Conservation (phyloP, 2,113 vertebrate species). For the Planiliza haematocheilus region DNA sequence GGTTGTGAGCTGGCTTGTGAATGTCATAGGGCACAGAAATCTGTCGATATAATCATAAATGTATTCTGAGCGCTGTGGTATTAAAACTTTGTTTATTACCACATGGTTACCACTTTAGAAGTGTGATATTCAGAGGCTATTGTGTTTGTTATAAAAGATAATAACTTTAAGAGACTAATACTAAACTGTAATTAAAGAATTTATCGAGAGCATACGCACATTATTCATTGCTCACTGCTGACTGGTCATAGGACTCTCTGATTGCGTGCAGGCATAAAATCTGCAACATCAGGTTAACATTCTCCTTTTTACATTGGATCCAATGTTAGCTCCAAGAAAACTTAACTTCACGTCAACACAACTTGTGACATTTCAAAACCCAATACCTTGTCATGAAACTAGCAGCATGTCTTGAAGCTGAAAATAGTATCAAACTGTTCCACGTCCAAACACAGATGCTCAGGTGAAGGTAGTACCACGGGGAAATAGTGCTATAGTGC, state of each 20-base stretch:
- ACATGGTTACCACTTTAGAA: too few relatives aligned
- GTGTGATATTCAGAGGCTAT: too few relatives aligned
- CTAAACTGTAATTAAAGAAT: too few relatives aligned
- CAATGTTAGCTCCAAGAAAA: too few relatives aligned
- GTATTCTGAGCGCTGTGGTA: too few relatives aligned
- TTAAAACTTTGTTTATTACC: neutral
- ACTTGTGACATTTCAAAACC: neutral
- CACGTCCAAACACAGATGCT: neutral
- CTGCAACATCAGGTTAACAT: neutral
- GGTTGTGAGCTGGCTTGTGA: slow-evolving; percentile 50
- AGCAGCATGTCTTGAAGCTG: slow-evolving; percentile 6
- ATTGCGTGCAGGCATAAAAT: neutral
- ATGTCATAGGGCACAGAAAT: slow-evolving; percentile 27
- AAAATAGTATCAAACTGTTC: neutral
- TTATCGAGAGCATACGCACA: too few relatives aligned
- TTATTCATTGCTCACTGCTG: too few relatives aligned
- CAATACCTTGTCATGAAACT: neutral
- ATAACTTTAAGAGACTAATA: too few relatives aligned
- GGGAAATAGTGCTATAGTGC: neutral
- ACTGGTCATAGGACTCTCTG: too few relatives aligned
- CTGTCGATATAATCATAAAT: too few relatives aligned
- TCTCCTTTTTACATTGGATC: neutral
- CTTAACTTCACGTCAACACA: neutral
- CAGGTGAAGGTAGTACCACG: neutral
- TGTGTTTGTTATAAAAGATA: too few relatives aligned